Base-by-base conservation (phyloP, 2,797 vertebrate species). In the Pseudochromis fuscus region DNA sequence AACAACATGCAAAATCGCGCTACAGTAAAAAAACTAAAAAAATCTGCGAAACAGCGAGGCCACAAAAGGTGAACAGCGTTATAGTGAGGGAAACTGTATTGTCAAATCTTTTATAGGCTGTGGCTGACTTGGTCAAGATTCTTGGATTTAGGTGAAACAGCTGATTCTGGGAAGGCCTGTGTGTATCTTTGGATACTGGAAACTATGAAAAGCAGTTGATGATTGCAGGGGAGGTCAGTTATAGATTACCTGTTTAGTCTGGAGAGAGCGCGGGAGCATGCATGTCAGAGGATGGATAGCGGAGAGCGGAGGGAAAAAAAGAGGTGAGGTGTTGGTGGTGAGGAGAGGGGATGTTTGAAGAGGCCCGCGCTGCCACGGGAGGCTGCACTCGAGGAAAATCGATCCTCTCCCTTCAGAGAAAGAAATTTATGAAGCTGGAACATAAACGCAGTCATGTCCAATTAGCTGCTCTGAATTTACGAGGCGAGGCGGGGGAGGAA, bases 381-480 rank as follows among this genome's bases (percentile, higher is more conserved):
- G 83, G 76, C 65, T 86, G 85, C 84, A 62, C 92, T 93, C 66
- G 45, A 89, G 89, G 86, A 92, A 93, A 93, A 93, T 93, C 89
- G 83, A 94, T 94, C 88, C 71, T 72, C 83, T 89, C 64, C 91
- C 86, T 88, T 93, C 88, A 90, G 88, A 88, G 88, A 90, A 86
- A 87, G 90, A 91, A 92, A 93, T 93, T 91, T 93, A 93, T 93
- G 93, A 94, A 91, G 90, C 90, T 78, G 82, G 87, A 89, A 91
- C 92, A 92, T 93, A 93, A 93, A 92, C 79, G 84, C 90, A 91
- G 93, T 93, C 92, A 92, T 91, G 91, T 93, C 89, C 93, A 93
- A 93, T 93, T 93, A 93, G 93, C 90, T 65, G 66, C 73, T 63
- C 71, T 75, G 85, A 88, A 93, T 93, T 92, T 93, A 94, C 75